Percentiles rank a stretch among this genome's conserved stretches.
phyloP scores from a whole-genome alignment of 2,888 invertebrate genomes.

The Hedychridium roseum region DNA sequence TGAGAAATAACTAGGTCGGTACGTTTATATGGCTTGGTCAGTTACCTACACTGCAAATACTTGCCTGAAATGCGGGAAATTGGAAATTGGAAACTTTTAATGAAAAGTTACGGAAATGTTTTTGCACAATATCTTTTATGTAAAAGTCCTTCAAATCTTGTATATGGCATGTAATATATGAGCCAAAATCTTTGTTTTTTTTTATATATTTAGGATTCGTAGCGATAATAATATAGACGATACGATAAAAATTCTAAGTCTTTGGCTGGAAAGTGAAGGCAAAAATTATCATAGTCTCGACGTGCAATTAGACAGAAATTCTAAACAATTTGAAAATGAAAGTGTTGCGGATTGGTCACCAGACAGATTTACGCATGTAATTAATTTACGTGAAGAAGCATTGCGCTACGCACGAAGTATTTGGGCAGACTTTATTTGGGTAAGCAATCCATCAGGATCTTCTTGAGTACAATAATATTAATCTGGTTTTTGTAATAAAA shows the following conservation, averaged over 20 bases:
- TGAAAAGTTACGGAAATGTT: no score
- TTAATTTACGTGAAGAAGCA: constrained; percentile 79
- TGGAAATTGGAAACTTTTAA: no score
- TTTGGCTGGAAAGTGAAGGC: constrained; percentile 74
- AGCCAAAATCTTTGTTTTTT: background rate
- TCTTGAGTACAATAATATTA: background rate
- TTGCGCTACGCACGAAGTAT: constrained; percentile 74
- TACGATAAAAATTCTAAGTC: constrained; percentile 74
- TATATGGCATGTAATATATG: no score
- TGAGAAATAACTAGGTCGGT: no score
- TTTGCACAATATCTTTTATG: no score
- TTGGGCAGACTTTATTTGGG: constrained; percentile 92
- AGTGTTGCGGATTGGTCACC: constrained; percentile 78
- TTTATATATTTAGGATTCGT: constrained; percentile 73
- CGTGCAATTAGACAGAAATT: constrained; percentile 66
- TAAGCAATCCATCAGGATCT: constrained; percentile 64
- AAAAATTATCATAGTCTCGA: constrained; percentile 77
- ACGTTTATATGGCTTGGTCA: no score
- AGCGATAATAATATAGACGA: constrained; percentile 88
- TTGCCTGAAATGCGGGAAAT: no score
- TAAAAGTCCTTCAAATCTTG: no score
- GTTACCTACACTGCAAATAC: no score
- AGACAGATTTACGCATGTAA: constrained; percentile 79
- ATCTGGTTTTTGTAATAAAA: no score
- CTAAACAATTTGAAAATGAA: constrained; percentile 68